phyloP scores from a whole-genome alignment of 2,113 vertebrate species.

The Ivindomyrus marchei region DNA sequence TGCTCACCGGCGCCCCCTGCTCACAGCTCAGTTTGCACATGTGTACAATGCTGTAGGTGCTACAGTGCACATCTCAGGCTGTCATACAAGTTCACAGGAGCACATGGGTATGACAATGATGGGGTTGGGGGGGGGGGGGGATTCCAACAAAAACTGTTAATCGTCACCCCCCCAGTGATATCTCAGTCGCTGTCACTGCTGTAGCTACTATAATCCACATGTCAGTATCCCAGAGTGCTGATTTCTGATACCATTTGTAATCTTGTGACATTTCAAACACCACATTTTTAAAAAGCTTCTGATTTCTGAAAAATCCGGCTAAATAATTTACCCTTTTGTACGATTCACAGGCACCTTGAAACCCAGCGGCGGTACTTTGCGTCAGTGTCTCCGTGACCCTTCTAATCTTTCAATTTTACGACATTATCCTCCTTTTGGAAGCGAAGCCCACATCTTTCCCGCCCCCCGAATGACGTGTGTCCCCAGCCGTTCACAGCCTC shows the following conservation, averaged over 20 bases:
- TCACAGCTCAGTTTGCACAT: neutral
- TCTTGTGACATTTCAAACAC: neutral
- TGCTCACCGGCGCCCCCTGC: neutral
- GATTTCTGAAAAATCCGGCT: neutral
- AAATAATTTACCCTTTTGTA: neutral
- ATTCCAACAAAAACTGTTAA: too few relatives aligned
- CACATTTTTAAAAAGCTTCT: neutral
- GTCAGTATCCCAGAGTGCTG: neutral
- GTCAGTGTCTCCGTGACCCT: neutral
- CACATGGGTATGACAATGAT: neutral
- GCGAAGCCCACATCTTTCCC: neutral
- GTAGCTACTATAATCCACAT: neutral
- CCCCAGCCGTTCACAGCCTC: conserved; percentile 8
- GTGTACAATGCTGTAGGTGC: neutral
- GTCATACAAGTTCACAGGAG: neutral
- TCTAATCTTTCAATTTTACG: neutral
- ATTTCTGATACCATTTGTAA: neutral
- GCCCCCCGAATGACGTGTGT: neutral
- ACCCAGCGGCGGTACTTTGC: neutral
- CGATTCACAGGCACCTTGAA: neutral
- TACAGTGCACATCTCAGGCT: neutral
- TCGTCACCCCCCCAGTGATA: neutral
- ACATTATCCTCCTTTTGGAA: neutral
- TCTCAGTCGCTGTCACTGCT: neutral
- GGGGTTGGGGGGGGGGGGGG: neutral